Percentiles rank a stretch among this genome's conserved stretches.
Evolutionary conservation across 2,888 invertebrate genomes (phyloP).

Genomic region (Pterobdella sp.): DNA sequence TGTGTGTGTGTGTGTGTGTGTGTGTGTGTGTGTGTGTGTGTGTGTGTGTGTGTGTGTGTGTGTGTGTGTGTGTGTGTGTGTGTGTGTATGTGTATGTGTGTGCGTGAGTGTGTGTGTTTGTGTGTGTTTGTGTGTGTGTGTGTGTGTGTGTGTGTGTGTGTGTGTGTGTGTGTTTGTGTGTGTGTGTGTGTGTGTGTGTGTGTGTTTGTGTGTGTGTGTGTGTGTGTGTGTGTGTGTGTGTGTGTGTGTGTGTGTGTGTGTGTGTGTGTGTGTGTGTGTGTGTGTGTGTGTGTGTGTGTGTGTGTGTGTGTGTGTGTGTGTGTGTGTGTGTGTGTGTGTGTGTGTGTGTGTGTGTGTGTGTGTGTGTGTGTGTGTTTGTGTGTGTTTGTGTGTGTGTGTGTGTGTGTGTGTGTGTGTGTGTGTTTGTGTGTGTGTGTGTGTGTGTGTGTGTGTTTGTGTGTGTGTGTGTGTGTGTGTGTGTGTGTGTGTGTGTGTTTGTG

Average conservation of each 20-base stretch:
- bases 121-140: slow-evolving; percentile 19
- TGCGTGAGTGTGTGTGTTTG: slow-evolving; percentile 17
- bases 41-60: slow-evolving; percentile 25
- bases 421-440: slow-evolving; percentile 31
- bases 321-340: slow-evolving; percentile 20
- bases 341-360: slow-evolving; percentile 11
- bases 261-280: slow-evolving; percentile 18
- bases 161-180: slow-evolving; percentile 20
- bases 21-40: slow-evolving; percentile 24
- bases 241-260: slow-evolving; percentile 20
- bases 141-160: slow-evolving; percentile 19
- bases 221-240: slow-evolving; percentile 20
- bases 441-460: slow-evolving; percentile 33
- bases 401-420: slow-evolving; percentile 25
- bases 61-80: slow-evolving; percentile 26
- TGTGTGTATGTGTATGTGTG: slow-evolving; percentile 23
- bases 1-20: slow-evolving; percentile 21
- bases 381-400: slow-evolving; percentile 7
- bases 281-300: slow-evolving; percentile 20
- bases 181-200: slow-evolving; percentile 18
- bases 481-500: slow-evolving; percentile 33
- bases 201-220: slow-evolving; percentile 20
- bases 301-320: slow-evolving; percentile 18
- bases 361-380: slow-evolving; percentile 15
- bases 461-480: slow-evolving; percentile 32